Conservation (phyloP, 2,113 vertebrate species). For the Donacobius atricapilla region DNA sequence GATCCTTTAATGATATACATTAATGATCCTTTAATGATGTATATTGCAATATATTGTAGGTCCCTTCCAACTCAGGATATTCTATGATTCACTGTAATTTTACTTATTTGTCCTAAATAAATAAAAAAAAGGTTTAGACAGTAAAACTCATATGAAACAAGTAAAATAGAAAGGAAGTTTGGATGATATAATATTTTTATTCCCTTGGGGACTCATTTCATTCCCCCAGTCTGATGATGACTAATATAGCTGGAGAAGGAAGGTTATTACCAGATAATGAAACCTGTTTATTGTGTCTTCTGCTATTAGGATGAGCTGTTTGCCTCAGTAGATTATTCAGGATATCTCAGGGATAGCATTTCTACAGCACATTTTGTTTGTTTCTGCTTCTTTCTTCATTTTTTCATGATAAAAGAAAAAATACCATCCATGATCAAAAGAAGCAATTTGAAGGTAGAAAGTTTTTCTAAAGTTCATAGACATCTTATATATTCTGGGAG, state of each 20-base stretch:
- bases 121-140: background rate
- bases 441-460: background rate
- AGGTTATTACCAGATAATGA: background rate
- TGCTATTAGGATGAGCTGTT: background rate
- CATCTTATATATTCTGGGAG: background rate
- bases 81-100: background rate
- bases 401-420: background rate
- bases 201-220: background rate
- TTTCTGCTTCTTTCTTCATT: background rate
- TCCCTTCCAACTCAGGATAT: background rate
- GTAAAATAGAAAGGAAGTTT: background rate
- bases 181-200: background rate
- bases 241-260: background rate
- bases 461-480: background rate
- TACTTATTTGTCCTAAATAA: background rate
- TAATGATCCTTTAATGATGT: no score
- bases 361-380: background rate
- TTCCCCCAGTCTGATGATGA: background rate
- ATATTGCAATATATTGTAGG: no score
- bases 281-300: background rate
- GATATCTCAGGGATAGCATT: background rate
- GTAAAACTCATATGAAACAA: background rate
- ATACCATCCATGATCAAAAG: background rate
- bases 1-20: no score
- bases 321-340: background rate